phyloP scores from a whole-genome alignment of 2,113 vertebrate genomes.

The Machaerirhynchus nigripectus region DNA sequence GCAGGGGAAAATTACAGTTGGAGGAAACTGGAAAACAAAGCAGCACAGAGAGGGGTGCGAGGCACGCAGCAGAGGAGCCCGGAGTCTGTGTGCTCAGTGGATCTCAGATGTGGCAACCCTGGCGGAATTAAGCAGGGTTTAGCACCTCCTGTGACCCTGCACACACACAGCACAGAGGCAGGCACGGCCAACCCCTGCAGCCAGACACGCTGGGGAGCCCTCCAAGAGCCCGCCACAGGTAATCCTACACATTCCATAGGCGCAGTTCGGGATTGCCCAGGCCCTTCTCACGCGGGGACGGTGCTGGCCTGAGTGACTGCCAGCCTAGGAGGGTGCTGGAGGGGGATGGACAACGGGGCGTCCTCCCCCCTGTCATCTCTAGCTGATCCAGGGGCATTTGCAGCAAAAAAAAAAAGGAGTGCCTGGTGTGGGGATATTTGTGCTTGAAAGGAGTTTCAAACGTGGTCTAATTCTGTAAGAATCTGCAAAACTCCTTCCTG shows the following conservation, averaged over 20 bases:
- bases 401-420: background rate
- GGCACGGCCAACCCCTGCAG: background rate
- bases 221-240: background rate
- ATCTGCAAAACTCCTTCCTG: background rate
- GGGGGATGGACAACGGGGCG: fast-evolving
- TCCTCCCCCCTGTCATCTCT: background rate
- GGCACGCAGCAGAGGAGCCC: background rate
- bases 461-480: background rate
- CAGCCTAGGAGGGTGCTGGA: background rate
- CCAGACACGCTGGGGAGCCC: fast-evolving
- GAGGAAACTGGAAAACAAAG: background rate
- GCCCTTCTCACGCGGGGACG: fast-evolving
- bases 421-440: background rate
- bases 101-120: background rate
- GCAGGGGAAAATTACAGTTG: background rate
- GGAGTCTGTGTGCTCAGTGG: background rate
- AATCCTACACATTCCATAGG: background rate
- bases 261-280: fast-evolving
- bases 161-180: background rate
- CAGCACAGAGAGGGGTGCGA: background rate
- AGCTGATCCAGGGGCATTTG: background rate
- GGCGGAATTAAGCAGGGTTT: background rate
- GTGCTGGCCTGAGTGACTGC: background rate
- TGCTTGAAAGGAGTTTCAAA: background rate
- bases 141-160: background rate